phyloP scores from a whole-genome alignment of 2,113 vertebrate species.

The Oxyura jamaicensis region DNA sequence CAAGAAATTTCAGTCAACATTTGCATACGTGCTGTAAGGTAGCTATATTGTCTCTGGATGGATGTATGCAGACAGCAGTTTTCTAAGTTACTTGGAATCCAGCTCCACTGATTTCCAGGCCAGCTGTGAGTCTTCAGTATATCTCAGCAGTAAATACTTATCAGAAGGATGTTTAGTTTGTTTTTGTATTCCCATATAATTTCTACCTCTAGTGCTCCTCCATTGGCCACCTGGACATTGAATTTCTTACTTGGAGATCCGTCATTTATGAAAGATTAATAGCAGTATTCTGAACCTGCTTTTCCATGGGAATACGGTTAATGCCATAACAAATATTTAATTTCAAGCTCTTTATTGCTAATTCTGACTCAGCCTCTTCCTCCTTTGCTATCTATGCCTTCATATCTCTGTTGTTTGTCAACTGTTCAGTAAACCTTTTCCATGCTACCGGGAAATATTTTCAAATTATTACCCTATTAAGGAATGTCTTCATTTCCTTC shows the following conservation, averaged over 20 bases:
- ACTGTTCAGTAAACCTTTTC: background rate
- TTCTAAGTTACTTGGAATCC: background rate
- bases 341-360: background rate
- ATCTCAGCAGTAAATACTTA: background rate
- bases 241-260: background rate
- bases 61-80: background rate
- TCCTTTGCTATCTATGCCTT: background rate
- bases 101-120: background rate
- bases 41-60: background rate
- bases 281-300: background rate
- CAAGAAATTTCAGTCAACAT: background rate
- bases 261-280: background rate
- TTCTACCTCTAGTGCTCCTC: background rate
- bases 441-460: background rate
- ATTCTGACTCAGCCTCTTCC: background rate
- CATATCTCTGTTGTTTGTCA: background rate
- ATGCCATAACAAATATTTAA: background rate
- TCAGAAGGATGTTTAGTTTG: background rate
- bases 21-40: background rate
- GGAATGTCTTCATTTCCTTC: background rate
- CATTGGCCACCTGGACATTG: background rate
- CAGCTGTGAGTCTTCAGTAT: background rate
- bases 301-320: background rate
- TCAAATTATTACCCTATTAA: background rate
- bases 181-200: background rate